A percentile compares a stretch with the other conserved stretches of the same genome.
phyloP scores from a whole-genome alignment of 2,888 invertebrate genomes.

The Cynaeus angustus region DNA sequence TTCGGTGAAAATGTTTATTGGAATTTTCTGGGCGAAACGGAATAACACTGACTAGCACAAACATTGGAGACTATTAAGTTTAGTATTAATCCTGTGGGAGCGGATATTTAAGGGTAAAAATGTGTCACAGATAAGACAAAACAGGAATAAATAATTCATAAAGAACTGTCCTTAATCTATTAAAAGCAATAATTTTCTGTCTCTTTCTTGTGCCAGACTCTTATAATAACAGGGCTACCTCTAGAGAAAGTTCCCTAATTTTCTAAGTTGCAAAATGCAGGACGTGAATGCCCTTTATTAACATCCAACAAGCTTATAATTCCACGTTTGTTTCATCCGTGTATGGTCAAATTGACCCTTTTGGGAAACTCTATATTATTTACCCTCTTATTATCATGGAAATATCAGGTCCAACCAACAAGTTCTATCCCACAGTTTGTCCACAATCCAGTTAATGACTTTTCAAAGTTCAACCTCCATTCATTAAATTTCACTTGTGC shows the following conservation, averaged over 20 bases:
- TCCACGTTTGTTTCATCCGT: constrained; percentile 13
- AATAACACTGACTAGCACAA: constrained; percentile 50
- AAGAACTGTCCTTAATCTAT: too few species aligned
- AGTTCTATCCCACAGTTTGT: constrained; percentile 6
- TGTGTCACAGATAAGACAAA: background rate
- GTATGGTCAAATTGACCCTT: constrained; percentile 30
- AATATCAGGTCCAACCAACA: constrained; percentile 20
- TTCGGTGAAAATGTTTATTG: constrained; percentile 51
- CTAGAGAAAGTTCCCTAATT: background rate
- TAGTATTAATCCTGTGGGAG: constrained; percentile 4
- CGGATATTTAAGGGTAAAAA: background rate
- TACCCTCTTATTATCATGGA: constrained; percentile 34
- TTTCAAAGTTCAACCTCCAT: constrained; percentile 15
- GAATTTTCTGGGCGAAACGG: constrained; percentile 51
- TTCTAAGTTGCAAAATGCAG: background rate
- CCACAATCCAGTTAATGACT: constrained; percentile 25
- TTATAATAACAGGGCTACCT: background rate
- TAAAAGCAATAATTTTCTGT: too few species aligned
- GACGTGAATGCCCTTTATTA: constrained; percentile 27
- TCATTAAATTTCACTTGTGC: constrained; percentile 18
- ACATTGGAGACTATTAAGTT: constrained; percentile 25
- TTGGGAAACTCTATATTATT: constrained; percentile 28
- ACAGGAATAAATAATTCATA: too few species aligned
- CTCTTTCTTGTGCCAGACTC: background rate
- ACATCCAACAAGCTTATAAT: constrained; percentile 29